Evolutionary conservation across 2,888 invertebrate genomes (phyloP).

Genomic region (Pasiphila rectangulata): DNA sequence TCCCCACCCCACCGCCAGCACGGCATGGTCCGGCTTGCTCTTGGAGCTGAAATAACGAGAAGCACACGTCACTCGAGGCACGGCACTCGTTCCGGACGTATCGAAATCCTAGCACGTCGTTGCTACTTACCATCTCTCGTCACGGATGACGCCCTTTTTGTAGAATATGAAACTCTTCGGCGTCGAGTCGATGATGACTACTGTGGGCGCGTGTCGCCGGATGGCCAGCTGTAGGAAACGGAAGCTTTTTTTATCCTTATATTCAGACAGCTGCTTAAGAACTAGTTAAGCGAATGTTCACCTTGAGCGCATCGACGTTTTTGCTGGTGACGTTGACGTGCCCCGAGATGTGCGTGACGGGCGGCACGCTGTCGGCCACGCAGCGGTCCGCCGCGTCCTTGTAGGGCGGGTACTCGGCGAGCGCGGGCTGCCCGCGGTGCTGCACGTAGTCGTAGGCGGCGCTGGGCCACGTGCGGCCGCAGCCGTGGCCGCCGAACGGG

Average conservation of each 20-base stretch:
- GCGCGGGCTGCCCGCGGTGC: conserved; percentile 54
- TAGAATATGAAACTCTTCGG: conserved; percentile 50
- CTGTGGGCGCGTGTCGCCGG: conserved; percentile 54
- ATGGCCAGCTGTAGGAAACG: conserved; percentile 53
- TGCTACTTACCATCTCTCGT: conserved; percentile 57
- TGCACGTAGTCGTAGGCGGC: conserved; percentile 60
- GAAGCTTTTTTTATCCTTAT: no score
- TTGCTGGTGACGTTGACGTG: conserved; percentile 61
- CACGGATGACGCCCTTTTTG: conserved; percentile 55
- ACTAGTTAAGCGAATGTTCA: no score
- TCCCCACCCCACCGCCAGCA: conserved; percentile 68
- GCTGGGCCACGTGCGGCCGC: conserved; percentile 63
- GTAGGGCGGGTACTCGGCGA: conserved; percentile 54
- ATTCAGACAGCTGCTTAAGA: no score
- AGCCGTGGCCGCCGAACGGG: conserved; percentile 58
- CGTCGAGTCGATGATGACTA: conserved; percentile 58
- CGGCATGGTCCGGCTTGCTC: conserved; percentile 50
- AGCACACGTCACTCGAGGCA: no score
- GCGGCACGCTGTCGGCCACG: conserved; percentile 42
- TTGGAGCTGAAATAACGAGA: conserved; percentile 43
- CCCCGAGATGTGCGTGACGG: conserved; percentile 61
- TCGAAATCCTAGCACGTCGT: neutral
- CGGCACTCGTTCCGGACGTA: no score
- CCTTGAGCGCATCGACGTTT: conserved; percentile 64
- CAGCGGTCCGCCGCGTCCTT: conserved; percentile 40